Evolutionary conservation across 2,888 invertebrate genomes (phyloP), one percentile per base, ranked within the genome.

Genomic region (Sesia bembeciformis): DNA sequence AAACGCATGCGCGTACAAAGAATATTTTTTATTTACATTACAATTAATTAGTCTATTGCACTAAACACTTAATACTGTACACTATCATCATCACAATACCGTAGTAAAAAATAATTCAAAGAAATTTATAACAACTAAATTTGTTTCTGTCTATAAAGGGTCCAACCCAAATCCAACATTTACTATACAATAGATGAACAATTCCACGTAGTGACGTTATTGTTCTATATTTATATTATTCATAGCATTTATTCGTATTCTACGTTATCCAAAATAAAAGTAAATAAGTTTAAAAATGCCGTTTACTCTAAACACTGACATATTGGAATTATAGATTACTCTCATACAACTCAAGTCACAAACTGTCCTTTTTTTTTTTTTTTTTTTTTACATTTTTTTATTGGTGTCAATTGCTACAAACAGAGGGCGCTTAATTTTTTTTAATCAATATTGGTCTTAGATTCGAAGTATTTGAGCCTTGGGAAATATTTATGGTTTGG

Each of bases 1-100:
- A 78, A 81, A 86, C 91, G 91, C 91, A 91, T 91, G 91, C 91
- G 91, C 90, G 87, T 77, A 71, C 81, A 77, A 81, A 76, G 76
- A 57, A 83, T 85, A 81, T 85, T 83, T 88, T 85, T 84, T 89
- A 88, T 88, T 88, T 87, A 87, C 86, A 88, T 86, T 86, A 85
- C 81, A 84, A 72, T 78, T 71, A 77, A 77, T 72, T 58, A 65
- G 63, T 76, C 64, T 64, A 68, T 65, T n/a, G 5, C 52, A 38
- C 52, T n/a, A 2, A 49, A 49, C 65, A 65, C 70, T 73, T 70
- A 64, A 65, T 66, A 68, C 72, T 71, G 66, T 57, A 70, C 62
- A 23, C 23, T 23, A 23, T 23, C 23, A 23, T 23, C 23, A 23
- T 23, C 67, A 60, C 62, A 62, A 72, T 65, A 69, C 64, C 67